Evolutionary conservation across 2,888 invertebrate genomes (phyloP).

Genomic region (Sinelater perroti): DNA sequence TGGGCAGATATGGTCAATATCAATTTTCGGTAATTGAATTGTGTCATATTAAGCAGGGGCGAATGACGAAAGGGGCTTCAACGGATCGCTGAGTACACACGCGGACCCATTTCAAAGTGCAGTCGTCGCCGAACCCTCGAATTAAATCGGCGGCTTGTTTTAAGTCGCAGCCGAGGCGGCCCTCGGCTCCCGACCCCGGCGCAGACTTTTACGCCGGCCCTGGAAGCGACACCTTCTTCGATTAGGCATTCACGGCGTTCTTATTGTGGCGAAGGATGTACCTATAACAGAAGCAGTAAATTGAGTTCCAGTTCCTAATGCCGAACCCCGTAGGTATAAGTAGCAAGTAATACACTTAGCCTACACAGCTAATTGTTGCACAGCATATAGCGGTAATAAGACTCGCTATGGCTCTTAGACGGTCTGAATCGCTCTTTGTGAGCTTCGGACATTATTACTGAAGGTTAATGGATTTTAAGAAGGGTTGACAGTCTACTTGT

Average conservation of each 20-base stretch:
- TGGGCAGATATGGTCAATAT: constrained; percentile 53
- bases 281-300: constrained; percentile 49
- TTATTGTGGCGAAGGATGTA: constrained; percentile 38
- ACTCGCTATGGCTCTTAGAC: constrained; percentile 60
- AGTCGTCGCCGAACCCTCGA: constrained; percentile 1
- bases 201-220: constrained; percentile 32
- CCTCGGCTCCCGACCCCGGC: neutral
- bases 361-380: constrained; percentile 61
- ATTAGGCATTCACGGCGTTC: constrained; percentile 33
- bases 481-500: constrained; percentile 55
- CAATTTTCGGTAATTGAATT: constrained; percentile 53
- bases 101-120: constrained; percentile 38
- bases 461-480: constrained; percentile 63
- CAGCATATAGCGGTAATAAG: constrained; percentile 59
- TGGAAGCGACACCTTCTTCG: constrained; percentile 2
- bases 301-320: constrained; percentile 60
- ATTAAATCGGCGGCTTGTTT: neutral
- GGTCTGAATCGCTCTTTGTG: constrained; percentile 60
- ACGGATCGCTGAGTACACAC: constrained; percentile 27
- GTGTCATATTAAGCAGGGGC: constrained; percentile 44
- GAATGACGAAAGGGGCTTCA: constrained; percentile 46
- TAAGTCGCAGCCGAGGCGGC: neutral
- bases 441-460: constrained; percentile 63
- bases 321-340: constrained; percentile 56
- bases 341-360: constrained; percentile 62